These are phyloP conservation scores for Potorous gilbertii DNA, from an alignment of 2,797 vertebrate species.

Conservation along the genomic window DNA sequence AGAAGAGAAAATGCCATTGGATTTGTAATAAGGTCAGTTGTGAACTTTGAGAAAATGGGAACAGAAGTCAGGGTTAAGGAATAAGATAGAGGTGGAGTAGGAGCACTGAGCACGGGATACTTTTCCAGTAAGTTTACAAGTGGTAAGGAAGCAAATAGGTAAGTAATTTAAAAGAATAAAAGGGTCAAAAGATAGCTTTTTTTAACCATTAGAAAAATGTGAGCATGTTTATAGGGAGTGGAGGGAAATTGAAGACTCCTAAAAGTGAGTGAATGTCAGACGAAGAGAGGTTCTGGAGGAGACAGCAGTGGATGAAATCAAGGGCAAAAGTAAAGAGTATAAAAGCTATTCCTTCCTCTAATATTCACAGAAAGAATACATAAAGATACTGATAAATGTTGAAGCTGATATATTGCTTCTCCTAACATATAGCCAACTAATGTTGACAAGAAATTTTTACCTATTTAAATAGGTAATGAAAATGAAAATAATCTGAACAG, in stretches of 20 bases:
- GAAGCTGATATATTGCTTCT: constrained; percentile 26
- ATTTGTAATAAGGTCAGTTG: background rate
- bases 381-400: background rate
- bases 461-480: background rate
- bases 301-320: background rate
- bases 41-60: background rate
- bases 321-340: background rate
- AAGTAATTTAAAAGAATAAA: background rate
- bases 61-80: background rate
- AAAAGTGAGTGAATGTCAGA: background rate
- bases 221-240: background rate
- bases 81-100: background rate
- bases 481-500: constrained; percentile 47
- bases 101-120: background rate
- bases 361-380: background rate
- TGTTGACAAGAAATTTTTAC: constrained; percentile 14
- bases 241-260: background rate
- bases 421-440: constrained; percentile 46
- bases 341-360: background rate
- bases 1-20: background rate
- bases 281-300: background rate
- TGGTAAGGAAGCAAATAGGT: background rate
- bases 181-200: background rate
- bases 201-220: background rate
- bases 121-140: background rate